Evolutionary conservation across 2,888 invertebrate species (phyloP).

Genomic region (Blastobasis adustella): DNA sequence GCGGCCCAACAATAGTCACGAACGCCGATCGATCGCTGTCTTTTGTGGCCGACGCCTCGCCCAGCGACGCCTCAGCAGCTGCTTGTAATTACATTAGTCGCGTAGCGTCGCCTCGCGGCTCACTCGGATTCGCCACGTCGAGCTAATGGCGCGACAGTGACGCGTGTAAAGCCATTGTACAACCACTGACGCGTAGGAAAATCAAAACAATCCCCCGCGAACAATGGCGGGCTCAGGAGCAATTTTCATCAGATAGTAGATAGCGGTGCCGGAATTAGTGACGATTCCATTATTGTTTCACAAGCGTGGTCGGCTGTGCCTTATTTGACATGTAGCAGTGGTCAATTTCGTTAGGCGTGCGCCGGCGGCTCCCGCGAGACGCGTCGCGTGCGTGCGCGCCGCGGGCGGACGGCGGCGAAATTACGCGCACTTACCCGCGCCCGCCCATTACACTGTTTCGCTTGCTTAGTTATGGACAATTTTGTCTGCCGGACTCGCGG

Average conservation of each 20-base stretch:
- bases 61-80: conserved; percentile 37
- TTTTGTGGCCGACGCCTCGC: conserved; percentile 45
- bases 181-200: conserved; percentile 4
- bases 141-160: conserved; percentile 18
- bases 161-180: conserved; percentile 3
- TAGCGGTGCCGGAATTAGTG: conserved; percentile 47
- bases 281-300: conserved; percentile 24
- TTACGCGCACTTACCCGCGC: conserved; percentile 60
- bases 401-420: conserved; percentile 56
- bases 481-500: conserved; percentile 3
- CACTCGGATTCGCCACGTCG: conserved; percentile 10
- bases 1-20: conserved; percentile 65
- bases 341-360: conserved; percentile 23
- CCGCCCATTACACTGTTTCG: conserved; percentile 47
- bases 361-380: conserved; percentile 40
- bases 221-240: conserved; percentile 46
- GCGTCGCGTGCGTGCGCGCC: conserved; percentile 59
- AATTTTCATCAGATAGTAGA: conserved; percentile 59
- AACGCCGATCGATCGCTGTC: conserved; percentile 61
- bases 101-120: conserved; percentile 11
- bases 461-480: conserved; percentile 39
- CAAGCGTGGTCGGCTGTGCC: conserved; percentile 11
- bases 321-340: conserved; percentile 17
- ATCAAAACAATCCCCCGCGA: conserved; percentile 24
- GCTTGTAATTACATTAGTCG: conserved; percentile 35